Base-by-base conservation (phyloP, 2,888 invertebrate species). In the Halocaridina rubra region DNA sequence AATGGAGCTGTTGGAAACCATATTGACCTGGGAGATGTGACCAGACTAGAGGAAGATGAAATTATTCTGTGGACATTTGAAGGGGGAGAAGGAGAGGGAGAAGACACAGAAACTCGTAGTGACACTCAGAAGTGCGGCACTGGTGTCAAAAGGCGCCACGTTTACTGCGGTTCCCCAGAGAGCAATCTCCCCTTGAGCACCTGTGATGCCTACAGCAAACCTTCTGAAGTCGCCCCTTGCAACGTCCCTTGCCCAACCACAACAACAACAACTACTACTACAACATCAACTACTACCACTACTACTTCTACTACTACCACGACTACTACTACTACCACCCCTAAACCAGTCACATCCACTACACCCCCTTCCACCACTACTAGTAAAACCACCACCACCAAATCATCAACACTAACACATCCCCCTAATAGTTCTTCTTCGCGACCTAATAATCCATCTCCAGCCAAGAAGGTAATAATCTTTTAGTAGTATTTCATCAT, bases 101-200 rank as follows among this genome's bases (percentile, higher is more conserved):
- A 29, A 57, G 53, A n/a, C 29, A 33, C 5, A 74, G 46, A 53
- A 53, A 71, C 13, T 30, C 53, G 33, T 53, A 33, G 5, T 27
- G 27, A 53, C 53, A 76, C 19, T 29, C 46, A 29, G n/a, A 33
- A 74, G 27, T 91, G 91, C 89, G 91, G 90, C 33, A 90, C 90
- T 5, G 92, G 91, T 3, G 88, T 89, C n/a, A 90, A 90, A 88
- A 89, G 89, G 27, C 86, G 91, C 10, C 89, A 89, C 33, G 91
- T 90, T 3, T 89, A 88, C 72, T 92, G 92, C 88, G 64, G 89
- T 87, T 19, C 74, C 29, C 84, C 81, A 29, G 33, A 27, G 27
- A 75, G 64, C 29, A n/a, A 39, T 19, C 72, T 77, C 2, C 85
- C 81, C 13, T 33, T 64, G 24, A 77, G 57, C 22, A 61, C 30